Percentiles rank a stretch among this genome's conserved stretches.
Evolutionary conservation across 2,797 vertebrate species (phyloP).

Genomic region (Lagodon rhomboides): DNA sequence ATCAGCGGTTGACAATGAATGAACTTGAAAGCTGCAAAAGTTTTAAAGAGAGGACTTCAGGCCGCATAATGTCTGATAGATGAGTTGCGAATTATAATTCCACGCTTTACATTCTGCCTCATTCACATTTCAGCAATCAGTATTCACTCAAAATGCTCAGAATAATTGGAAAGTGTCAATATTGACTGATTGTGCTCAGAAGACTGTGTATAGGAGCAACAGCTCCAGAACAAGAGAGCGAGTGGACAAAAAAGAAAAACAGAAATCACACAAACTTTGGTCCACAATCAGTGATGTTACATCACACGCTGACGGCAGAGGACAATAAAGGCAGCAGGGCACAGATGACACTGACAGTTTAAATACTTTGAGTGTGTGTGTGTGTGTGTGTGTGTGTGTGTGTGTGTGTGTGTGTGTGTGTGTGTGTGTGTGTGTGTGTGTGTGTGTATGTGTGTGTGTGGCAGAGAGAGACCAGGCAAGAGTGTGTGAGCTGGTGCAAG

Average conservation of each 20-base stretch:
- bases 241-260: background rate
- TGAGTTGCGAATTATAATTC: background rate
- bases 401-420: background rate
- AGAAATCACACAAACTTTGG: background rate
- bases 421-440: background rate
- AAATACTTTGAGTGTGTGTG: background rate
- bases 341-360: slow-evolving; percentile 14
- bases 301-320: slow-evolving; percentile 13
- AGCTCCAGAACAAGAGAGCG: background rate
- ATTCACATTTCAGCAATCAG: background rate
- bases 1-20: no score
- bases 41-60: background rate
- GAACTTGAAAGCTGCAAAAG: no score
- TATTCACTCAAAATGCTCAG: background rate
- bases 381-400: background rate
- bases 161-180: background rate
- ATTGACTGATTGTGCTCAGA: background rate
- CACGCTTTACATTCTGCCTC: no score
- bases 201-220: background rate
- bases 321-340: slow-evolving; percentile 13
- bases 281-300: slow-evolving; percentile 5
- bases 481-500: background rate
- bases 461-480: background rate
- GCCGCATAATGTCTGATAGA: background rate
- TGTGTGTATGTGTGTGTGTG: background rate